Evolutionary conservation across 2,888 invertebrate genomes (phyloP).

Genomic region (Ichneumon xanthorius): DNA sequence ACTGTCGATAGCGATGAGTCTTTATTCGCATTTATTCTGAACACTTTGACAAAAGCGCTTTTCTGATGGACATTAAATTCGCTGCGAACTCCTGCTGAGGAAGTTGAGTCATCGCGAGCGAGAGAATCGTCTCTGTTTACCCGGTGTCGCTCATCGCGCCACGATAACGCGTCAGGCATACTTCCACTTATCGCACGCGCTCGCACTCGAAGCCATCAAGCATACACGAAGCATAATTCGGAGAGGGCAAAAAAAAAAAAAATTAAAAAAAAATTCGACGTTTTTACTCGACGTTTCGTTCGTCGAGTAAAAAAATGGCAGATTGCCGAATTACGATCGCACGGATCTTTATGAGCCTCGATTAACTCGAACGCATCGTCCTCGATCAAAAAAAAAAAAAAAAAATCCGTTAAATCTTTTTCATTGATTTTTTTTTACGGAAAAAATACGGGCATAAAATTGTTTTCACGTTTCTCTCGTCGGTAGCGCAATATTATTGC

Average conservation of each 20-base stretch:
- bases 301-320: neutral
- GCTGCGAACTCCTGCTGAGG: neutral
- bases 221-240: neutral
- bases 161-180: constrained; percentile 19
- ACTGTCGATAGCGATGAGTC: neutral
- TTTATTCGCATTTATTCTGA: neutral
- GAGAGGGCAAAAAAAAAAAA: too few species aligned
- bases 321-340: neutral
- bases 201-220: neutral
- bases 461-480: neutral
- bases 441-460: too few species aligned
- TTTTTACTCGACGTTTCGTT: neutral
- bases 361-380: neutral
- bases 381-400: neutral
- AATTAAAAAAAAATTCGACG: neutral
- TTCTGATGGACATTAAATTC: constrained; percentile 1
- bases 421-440: neutral
- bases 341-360: neutral
- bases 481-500: too few species aligned
- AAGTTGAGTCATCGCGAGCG: constrained; percentile 28
- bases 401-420: neutral
- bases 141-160: constrained; percentile 11
- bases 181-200: constrained; percentile 16
- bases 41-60: neutral
- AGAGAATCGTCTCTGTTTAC: constrained; percentile 29